Evolutionary conservation across 2,797 vertebrate species (phyloP), one percentile per base, ranked within the genome.

Genomic region (Buphagus erythrorhynchus): DNA sequence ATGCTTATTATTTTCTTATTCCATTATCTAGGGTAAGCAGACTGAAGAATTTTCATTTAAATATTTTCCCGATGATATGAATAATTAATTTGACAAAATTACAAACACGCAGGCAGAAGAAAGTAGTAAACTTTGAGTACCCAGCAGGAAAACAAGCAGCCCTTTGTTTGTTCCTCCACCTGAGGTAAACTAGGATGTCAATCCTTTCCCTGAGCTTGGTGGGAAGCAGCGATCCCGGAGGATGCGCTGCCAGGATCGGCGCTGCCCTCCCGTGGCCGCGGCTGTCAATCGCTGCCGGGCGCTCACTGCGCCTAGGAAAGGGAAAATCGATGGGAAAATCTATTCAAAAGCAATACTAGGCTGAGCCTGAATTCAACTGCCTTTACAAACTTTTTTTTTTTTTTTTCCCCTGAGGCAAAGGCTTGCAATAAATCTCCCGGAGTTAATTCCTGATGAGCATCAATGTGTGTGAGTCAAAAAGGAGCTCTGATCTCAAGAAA

Each of bases 261-360:
- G 19, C 93, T 97, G 97, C 90, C 96, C 94, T 96, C 97, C 94
- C 55, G 82, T 59, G 96, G 95, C 66, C 40, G 42, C 40, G 15
- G 40, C 40, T 15, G 40, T 16, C 40, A 40, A 40, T 40, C 40
- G 46, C 46, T 48, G 46, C 46, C 46, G 46, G 46, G 46, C 46
- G 6, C 51, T 2, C 13, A 1, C 12, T 4, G 29, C 1, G 29
- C 11, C 1, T 13, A 24, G 74, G 49, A 62, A 81, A 88, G 73
- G 29, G 26, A 73, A 86, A 87, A 63, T 33, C 67, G 21, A 65
- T 17, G 40, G 25, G 36, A 40, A 51, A 54, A 82, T 19, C 22
- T 26, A 35, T 63, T 84, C 20, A 36, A 73, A 80, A 58, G 14
- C 14, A 76, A 16, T 38, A 31, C 4, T 16, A 49, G 15, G 11